Base-by-base conservation (phyloP, 1,140 invertebrate genomes). In the Chionoecetes opilio region DNA sequence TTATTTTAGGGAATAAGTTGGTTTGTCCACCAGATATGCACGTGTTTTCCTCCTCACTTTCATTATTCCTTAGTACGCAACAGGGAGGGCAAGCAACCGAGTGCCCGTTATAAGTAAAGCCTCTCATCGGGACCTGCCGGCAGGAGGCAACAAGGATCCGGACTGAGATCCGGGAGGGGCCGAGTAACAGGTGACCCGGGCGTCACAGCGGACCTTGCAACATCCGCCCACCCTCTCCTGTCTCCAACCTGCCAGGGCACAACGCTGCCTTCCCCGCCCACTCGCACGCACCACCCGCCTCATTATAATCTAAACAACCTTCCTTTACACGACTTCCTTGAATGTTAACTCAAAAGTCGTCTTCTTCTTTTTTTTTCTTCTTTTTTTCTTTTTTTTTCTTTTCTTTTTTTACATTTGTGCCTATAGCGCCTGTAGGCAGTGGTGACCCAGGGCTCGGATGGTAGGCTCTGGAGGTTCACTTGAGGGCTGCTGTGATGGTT, bases 141-240 rank as follows among this genome's bases (percentile, higher is more conserved):
- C 34, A 29, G 86, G 29, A 88, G 41, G 26, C 35, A 37, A 11
- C 11, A 90, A 53, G 88, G 53, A 63, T 90, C 88, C 38, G 88
- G 41, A 90, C 35, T 46, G 3, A 38, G 38, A 46, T 90, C 38
- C 38, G 29, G 88, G 88, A 53, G 88, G 88, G 34, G 88, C 32
- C 2, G 88, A 53, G 38, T 8, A 41, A 32, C n/a, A 29, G 88
- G 17, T 53, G 88, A 90, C 88, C 88, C 88, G 29, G 88, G 63
- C 14, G 32, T 1, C 6, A 41, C 35, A 21, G 88, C 63, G 34
- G 88, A 88, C 63, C 82, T 92, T 85, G 34, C 82, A 21, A 14
- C 37, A n/a, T 21, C 63, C 63, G 8, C 63, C 26, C 21, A 5
- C 21, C n/a, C 21, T 26, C 63, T n/a, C 63, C 26, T n/a, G 21